Conservation (phyloP, 92 coral and sea anemone genomes). For the Parazoanthus darwini region DNA sequence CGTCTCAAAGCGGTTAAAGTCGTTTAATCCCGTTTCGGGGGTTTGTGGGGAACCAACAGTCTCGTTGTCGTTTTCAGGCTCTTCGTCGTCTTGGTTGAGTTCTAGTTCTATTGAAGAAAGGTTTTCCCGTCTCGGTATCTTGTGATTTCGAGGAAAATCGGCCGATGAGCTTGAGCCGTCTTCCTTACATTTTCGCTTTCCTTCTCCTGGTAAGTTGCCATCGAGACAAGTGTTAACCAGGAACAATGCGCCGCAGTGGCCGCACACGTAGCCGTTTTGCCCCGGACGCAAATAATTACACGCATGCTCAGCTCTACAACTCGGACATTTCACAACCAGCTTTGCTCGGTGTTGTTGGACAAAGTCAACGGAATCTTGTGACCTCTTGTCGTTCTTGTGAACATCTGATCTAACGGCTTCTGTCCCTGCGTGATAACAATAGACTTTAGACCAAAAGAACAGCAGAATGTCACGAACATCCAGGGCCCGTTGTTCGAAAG, state of each 20-base stretch:
- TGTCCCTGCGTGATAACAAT: background rate
- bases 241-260: constrained; percentile 2
- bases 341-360: constrained; percentile 23
- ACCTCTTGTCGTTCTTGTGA: background rate
- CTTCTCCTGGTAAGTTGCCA: background rate
- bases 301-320: background rate
- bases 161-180: background rate
- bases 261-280: constrained; percentile 9
- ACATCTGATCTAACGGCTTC: background rate
- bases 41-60: background rate
- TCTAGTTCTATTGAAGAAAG: background rate
- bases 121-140: background rate
- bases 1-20: background rate
- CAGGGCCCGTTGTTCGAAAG: too few relatives aligned
- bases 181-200: background rate
- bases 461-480: background rate
- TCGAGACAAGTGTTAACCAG: background rate
- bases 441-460: background rate
- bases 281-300: constrained; percentile 17
- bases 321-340: constrained; percentile 23
- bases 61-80: background rate
- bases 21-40: background rate
- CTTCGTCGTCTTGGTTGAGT: background rate
- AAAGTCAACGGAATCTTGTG: constrained; percentile 17
- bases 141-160: background rate